Conservation (phyloP, 2,888 invertebrate genomes). For the Silvanus unidentatus region DNA sequence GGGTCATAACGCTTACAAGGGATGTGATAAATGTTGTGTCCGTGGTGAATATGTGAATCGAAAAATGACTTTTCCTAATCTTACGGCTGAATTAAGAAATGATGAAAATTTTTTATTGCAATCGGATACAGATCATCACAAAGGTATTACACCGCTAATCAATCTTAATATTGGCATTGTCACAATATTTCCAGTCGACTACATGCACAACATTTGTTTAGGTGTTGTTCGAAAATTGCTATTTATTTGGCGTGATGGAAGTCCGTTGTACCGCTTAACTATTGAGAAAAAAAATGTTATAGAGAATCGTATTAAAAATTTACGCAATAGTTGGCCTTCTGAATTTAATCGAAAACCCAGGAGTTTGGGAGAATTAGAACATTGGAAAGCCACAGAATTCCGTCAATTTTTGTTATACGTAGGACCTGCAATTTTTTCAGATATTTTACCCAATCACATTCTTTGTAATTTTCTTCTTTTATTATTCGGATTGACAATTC, state of each 20-base stretch:
- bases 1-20: constrained; percentile 4
- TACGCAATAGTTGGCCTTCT: not conserved
- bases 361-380: constrained; percentile 13
- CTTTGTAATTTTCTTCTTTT: constrained; percentile 19
- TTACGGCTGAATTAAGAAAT: constrained; percentile 3
- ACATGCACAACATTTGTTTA: too few relatives aligned
- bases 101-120: constrained; percentile 1
- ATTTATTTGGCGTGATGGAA: constrained; percentile 3
- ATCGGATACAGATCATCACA: constrained; percentile 4
- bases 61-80: not conserved
- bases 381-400: constrained; percentile 24
- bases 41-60: constrained; percentile 6
- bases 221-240: constrained; percentile 20
- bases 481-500: constrained; percentile 17
- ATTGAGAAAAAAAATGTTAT: not conserved
- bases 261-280: too few relatives aligned
- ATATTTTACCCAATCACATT: constrained; percentile 11
- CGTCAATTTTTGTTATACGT: constrained; percentile 20
- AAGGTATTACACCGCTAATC: not conserved
- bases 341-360: constrained; percentile 22
- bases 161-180: constrained; percentile 2
- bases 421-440: constrained; percentile 20
- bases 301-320: not conserved
- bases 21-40: constrained; percentile 5
- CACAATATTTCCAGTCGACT: constrained; percentile 10